Evolutionary conservation across 2,888 invertebrate genomes (phyloP), one percentile per base, ranked within the genome.

Genomic region (Heliconius hortense): DNA sequence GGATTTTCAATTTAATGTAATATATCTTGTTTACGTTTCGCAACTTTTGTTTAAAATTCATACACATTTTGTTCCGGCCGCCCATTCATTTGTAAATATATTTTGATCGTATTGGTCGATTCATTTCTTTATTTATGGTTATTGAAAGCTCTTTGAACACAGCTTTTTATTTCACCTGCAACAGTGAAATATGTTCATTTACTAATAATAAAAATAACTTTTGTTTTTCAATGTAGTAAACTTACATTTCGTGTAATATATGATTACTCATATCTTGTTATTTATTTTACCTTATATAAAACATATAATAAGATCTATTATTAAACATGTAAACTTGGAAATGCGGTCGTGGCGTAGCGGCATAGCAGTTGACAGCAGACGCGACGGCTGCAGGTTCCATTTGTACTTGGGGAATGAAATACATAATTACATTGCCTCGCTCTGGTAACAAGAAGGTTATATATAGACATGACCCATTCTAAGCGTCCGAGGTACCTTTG

Each of bases 121-220:
- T 66, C 66, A 66, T 66, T 66, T 43, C 66, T 66, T 66, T 66
- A 66, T 66, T 66, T 66, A 66, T 66, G 39, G 66, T 66, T 66
- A 43, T 66, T 66, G 66, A 66, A 66, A 66, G 66, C 66, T 66
- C 66, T 66, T 66, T 66, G 39, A 43, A 3, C 66, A 24, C 39
- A 64, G 64, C 66, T 66, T 39, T 66, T 66, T 43, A 66, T 66
- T 66, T 43, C 39, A 66, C 66, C 66, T 66, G 66, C 24, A 66
- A 66, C 39, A 43, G 24, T 43, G 66, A 43, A 43, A 66, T 24
- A 66, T 66, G 24, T 26, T 66, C 39, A 66, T 35, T 39, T 39
- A 39, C 24, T 66, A 39, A 35, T 64, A 64, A 64, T 39, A 64
- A 39, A 64, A 60, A 60, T 60, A 26, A 26, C 26, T 60, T 26